These are phyloP conservation scores for Lasioglossum oenotherae DNA, from an alignment of 2,888 invertebrate species.

Conservation along the genomic window DNA sequence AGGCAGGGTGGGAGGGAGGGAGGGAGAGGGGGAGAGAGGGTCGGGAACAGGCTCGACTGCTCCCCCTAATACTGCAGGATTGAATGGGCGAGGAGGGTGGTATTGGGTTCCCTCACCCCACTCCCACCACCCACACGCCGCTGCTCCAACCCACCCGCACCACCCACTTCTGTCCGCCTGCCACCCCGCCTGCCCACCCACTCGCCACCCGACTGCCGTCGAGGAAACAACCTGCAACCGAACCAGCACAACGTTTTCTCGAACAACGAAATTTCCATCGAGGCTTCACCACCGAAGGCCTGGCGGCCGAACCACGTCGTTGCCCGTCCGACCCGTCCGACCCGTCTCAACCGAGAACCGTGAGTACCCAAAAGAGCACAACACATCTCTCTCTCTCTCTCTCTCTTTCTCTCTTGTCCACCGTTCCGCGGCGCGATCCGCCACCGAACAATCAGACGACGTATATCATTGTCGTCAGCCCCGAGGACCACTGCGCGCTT, in stretches of 20 bases:
- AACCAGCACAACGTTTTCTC: conserved; percentile 77
- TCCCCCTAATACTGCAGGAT: conserved; percentile 77
- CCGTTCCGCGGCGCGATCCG: conserved; percentile 5
- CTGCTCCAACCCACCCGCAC: conserved; percentile 74
- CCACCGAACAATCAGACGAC: not conserved
- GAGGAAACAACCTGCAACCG: conserved; percentile 84
- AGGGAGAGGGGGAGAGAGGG: conserved; percentile 50
- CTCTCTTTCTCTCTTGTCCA: not conserved
- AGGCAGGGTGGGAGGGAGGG: conserved; percentile 30
- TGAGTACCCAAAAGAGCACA: conserved; percentile 21
- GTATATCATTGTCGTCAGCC: not conserved
- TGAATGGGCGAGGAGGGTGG: conserved; percentile 80
- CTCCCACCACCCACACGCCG: conserved; percentile 79
- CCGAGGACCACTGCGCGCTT: conserved; percentile 12
- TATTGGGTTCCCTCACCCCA: conserved; percentile 81
- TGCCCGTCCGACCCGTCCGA: not conserved
- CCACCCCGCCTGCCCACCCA: conserved; percentile 84
- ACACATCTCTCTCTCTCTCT: not conserved
- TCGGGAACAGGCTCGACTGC: conserved; percentile 71
- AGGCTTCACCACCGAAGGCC: conserved; percentile 13
- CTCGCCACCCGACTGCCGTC: conserved; percentile 84
- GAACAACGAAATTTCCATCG: conserved; percentile 75
- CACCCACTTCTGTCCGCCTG: conserved; percentile 80
- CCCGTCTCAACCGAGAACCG: conserved; percentile 1
- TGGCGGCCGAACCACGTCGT: not conserved